Evolutionary conservation across 2,888 invertebrate genomes (phyloP), one percentile per base, ranked within the genome.

Genomic region (Ophion obscuratus): DNA sequence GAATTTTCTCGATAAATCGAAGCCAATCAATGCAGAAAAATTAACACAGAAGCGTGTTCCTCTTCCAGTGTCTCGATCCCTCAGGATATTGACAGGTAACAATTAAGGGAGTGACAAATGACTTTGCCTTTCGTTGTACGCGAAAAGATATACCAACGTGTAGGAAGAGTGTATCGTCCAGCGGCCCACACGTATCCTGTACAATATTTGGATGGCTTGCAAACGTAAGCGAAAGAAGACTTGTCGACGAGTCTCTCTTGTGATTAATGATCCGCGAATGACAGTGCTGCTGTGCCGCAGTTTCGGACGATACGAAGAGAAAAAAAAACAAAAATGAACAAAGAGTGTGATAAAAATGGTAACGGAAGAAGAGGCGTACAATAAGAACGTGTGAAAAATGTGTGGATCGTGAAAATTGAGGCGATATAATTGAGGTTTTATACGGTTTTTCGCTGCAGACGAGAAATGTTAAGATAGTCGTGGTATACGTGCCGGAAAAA

Each of bases 201-300:
- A 82, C 31, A 85, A 40, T 61, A 83, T 88, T 92, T 92, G 92
- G 90, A 93, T 93, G 93, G 93, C 93, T 92, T 93, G 92, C 90
- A 93, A 92, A 90, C 91, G 93, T 88, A 93, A 93, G 89, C 92
- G 93, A 76, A 93, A 93, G 92, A 93, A 93, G 91, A 73, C 70
- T 74, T 57, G 59, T 88, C 87, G 86, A 88, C 88, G 90, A 84
- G 87, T 87, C 84, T 85, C 79, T 88, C 85, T 88, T 89, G 87
- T 90, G 88, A 27, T 77, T 36, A 20, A 68, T 80, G 47, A 31
- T 66, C 67, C 40, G 40, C 57, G 31, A 31, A 83, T 40, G 64
- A 74, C 64, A 61, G 44, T 11, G 10, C 24, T 20, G 62, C 62
- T 24, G 68, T 68, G 47, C 20, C 20, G n/a, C 7, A 24, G 53